Conservation (phyloP, 2,113 vertebrate genomes). For the Plecotus auritus region DNA sequence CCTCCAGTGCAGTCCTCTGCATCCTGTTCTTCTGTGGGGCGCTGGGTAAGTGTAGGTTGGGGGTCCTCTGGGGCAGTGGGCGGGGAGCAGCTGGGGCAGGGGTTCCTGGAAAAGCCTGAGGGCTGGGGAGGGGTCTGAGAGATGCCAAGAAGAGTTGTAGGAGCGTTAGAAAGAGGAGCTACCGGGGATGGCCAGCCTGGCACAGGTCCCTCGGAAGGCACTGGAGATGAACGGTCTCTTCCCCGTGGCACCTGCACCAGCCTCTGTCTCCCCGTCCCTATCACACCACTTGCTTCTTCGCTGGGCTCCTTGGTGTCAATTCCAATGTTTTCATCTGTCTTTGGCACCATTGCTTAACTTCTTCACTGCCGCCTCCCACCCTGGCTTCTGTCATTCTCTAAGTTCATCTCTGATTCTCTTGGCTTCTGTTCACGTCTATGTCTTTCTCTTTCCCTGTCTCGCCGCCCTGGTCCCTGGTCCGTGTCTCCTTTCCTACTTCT, state of each 20-base stretch:
- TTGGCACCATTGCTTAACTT: neutral
- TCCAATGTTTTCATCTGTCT: neutral
- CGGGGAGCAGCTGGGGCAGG: neutral
- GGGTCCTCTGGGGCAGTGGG: neutral
- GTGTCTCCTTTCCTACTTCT: neutral
- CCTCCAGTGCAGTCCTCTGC: conserved; percentile 26
- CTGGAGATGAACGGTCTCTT: neutral
- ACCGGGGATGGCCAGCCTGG: neutral
- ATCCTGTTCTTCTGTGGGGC: conserved; percentile 16
- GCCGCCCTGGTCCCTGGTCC: neutral
- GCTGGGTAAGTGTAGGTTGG: conserved; percentile 20
- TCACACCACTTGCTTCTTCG: neutral
- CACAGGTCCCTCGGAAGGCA: neutral
- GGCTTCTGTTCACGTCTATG: neutral
- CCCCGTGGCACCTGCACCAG: neutral
- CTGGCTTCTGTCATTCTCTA: neutral
- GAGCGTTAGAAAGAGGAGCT: neutral
- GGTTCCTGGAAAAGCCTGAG: neutral
- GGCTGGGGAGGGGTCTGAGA: neutral
- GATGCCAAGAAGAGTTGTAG: neutral
- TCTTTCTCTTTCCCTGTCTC: neutral
- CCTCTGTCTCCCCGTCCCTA: neutral
- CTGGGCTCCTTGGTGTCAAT: neutral
- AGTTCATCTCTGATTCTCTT: neutral
- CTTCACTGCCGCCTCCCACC: neutral